These are phyloP conservation scores for Drosophila histrio DNA, from an alignment of 2,888 invertebrate species.

Conservation along the genomic window DNA sequence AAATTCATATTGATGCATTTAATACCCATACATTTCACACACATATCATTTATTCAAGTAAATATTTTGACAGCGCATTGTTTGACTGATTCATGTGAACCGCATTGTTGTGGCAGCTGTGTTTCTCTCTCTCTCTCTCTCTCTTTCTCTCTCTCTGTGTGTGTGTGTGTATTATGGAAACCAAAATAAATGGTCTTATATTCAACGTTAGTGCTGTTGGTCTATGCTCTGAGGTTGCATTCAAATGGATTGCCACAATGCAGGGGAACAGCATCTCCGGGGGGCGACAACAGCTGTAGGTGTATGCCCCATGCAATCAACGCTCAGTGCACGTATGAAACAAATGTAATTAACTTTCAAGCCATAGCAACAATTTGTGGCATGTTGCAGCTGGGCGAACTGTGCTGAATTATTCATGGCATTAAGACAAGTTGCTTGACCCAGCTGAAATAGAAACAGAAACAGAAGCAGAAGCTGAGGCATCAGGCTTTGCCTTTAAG, in stretches of 20 bases:
- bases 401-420: conserved; percentile 72
- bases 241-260: conserved; percentile 45
- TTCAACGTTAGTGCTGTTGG: conserved; percentile 1
- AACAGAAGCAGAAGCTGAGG: conserved; percentile 16
- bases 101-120: conserved; percentile 51
- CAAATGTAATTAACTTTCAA: conserved; percentile 75
- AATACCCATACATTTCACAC: not conserved
- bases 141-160: conserved; percentile 7
- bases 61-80: conserved; percentile 58
- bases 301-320: conserved; percentile 57
- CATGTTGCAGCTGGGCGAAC: conserved; percentile 31
- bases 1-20: conserved; percentile 42
- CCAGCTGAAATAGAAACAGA: conserved; percentile 23
- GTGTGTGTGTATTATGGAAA: conserved; percentile 7
- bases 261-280: conserved; percentile 3
- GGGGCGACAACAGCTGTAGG: conserved; percentile 1
- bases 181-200: conserved; percentile 30
- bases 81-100: conserved; percentile 50
- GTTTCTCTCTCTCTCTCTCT: not conserved
- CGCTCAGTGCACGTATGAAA: conserved; percentile 61
- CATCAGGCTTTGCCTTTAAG: conserved; percentile 58
- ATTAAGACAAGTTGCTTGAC: conserved; percentile 65
- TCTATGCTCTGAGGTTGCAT: conserved; percentile 32
- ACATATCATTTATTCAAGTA: conserved; percentile 55
- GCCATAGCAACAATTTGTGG: conserved; percentile 47